Base-by-base conservation (phyloP, 2,888 invertebrate genomes). In the Zygogramma bicolorata region DNA sequence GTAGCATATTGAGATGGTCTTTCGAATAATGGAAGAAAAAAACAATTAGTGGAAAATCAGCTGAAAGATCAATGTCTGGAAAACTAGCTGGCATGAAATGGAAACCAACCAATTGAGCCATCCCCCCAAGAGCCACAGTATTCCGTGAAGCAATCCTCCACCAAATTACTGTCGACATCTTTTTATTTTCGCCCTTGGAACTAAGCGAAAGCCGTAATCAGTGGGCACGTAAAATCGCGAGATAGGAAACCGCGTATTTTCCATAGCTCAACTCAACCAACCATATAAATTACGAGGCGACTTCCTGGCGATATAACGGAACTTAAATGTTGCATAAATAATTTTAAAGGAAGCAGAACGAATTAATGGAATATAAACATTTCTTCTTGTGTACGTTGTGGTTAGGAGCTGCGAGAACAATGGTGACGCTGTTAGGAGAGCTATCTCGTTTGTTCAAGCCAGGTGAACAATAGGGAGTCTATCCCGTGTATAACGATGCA, bases 251-350 rank as follows among this genome's bases (percentile, higher is more conserved):
- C 76, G 70, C 75, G 79, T 72, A 80, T 81, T 80, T 82, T 80
- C 77, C 71, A 77, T 77, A 81, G 79, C 78, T 81, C 73, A 79
- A 79, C 76, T 77, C 76, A 80, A 78, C 81, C 80, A 78, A 78
- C 75, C 80, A 77, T 77, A 80, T 83, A 80, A 83, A 82, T 83
- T 83, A 81, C 77, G 78, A 76, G 79, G 76, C 77, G 77, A 80
- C 82, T 83, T 83, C 80, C 82, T 80, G 81, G 79, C 82, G 80
- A 81, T 81, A 83, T 82, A 83, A 80, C 83, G 82, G 81, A 83
- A 83, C 84, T 84, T 82, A 83, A 84, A 84, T 83, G 84, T 83
- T 82, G 84, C 82, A 84, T 76, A 75, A 76, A 74, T 76, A 76
- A 76, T 76, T 76, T 75, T 69, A 69, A 71, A 69, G 75, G 77